Conservation (phyloP, 2,888 invertebrate species). For the Tholera decimalis region DNA sequence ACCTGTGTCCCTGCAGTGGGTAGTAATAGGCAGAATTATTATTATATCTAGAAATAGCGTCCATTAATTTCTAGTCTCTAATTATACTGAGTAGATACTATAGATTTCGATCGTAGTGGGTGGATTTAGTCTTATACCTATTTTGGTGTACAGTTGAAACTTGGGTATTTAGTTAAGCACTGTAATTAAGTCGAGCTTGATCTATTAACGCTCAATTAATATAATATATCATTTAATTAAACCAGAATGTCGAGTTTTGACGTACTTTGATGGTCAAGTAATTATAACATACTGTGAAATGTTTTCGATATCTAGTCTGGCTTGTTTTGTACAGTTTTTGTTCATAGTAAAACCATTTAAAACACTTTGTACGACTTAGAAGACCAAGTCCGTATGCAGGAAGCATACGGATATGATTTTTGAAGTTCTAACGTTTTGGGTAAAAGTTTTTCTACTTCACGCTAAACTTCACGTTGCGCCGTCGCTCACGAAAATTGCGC, state of each 20-base stretch:
- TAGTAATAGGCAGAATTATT: no score
- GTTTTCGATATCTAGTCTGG: no score
- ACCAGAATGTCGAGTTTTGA: not conserved
- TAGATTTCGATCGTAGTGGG: constrained; percentile 16
- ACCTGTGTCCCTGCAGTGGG: no score
- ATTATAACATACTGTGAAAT: not conserved
- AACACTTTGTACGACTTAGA: no score
- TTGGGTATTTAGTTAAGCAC: constrained; percentile 12
- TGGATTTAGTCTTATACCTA: constrained; percentile 1
- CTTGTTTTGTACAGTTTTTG: no score
- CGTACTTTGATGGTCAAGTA: not conserved
- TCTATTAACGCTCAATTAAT: constrained; percentile 2
- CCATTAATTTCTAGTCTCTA: constrained; percentile 5
- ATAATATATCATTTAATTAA: constrained; percentile 11
- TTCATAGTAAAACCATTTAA: no score
- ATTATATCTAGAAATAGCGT: not conserved
- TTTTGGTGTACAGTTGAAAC: constrained; percentile 17
- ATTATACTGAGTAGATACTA: constrained; percentile 22
- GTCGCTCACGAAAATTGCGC: no score
- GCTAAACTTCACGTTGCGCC: no score
- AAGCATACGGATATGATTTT: no score
- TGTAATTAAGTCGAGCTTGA: constrained; percentile 11
- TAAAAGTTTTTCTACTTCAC: no score
- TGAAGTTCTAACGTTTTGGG: no score
- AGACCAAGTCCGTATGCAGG: no score